Conservation (phyloP, 2,113 vertebrate species). For the Trochalopteron elliotii region DNA sequence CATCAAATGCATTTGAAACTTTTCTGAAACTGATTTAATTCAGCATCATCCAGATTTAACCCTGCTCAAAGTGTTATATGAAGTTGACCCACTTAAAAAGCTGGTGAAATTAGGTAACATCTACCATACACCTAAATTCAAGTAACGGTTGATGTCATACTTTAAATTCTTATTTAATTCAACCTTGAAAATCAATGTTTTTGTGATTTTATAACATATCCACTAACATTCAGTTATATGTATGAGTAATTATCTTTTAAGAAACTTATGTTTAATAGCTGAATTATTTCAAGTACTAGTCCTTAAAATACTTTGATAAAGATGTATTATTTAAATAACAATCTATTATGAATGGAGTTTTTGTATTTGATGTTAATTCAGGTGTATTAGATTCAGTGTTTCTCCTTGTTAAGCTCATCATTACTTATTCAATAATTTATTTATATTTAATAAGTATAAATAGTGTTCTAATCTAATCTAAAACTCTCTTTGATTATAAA, state of each 20-base stretch:
- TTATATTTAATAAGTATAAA: neutral
- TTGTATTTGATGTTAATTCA: neutral
- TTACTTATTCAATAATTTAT: neutral
- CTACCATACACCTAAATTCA: neutral
- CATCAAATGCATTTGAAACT: neutral
- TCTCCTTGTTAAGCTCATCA: neutral
- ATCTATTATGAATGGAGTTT: neutral
- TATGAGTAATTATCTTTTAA: neutral
- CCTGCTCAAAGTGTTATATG: neutral
- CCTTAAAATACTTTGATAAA: neutral
- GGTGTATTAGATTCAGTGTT: neutral
- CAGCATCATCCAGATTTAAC: neutral
- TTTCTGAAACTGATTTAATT: neutral
- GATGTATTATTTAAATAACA: neutral
- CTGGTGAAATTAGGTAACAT: neutral
- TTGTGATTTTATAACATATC: neutral
- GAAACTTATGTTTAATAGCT: neutral
- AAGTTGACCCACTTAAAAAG: neutral
- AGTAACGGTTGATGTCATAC: rapidly evolving
- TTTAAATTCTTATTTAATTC: neutral
- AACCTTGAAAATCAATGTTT: neutral
- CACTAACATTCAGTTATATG: neutral
- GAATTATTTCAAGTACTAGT: neutral
- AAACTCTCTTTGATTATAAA: neutral
- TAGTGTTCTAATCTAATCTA: neutral